Evolutionary conservation across 2,113 vertebrate genomes (phyloP), one percentile per base, ranked within the genome.

Genomic region (Engystomops pustulosus): DNA sequence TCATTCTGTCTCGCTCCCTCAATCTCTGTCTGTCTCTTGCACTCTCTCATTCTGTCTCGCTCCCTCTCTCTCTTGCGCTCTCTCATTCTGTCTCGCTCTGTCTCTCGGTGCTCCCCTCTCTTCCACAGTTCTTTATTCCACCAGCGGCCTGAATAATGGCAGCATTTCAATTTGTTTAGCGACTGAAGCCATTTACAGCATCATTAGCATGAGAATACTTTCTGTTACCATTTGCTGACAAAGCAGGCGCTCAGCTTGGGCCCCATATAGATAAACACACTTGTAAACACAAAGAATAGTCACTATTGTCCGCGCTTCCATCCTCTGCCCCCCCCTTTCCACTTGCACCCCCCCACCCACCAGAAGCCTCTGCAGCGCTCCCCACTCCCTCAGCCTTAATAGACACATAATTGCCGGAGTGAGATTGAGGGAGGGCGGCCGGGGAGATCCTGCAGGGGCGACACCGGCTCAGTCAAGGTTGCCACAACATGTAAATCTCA

Each of bases 221-320:
- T 87, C 93, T 94, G 96, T 96, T 96, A 90, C 93, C 94, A 95
- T 92, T 93, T 95, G 95, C 96, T 96, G 95, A 97, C 96, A 97
- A 97, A 96, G 95, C 95, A 93, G 89, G 88, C 90, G 91, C 92
- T 89, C 91, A 38, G 82, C 90, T 79, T 87, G 93, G 88, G 90
- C 94, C 93, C 95, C 94, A 94, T 94, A 94, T 92, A 93, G 95
- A 96, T 95, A 95, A 96, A 96, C 96, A 96, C 95, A 95, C 91
- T 92, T 92, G 95, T 96, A 97, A 96, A 97, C 95, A 95, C 94
- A 95, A 96, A 96, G 95, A 97, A 97, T 96, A 95, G 92, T 91
- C 89, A 90, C 93, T 91, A 95, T 95, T 95, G 95, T 96, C 91
- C 94, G 90, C 90, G 88, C 75, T 78, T 84, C 72, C 72, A 84